These are phyloP conservation scores for Botia kubotai DNA, from an alignment of 2,797 vertebrate genomes.

Conservation along the genomic window DNA sequence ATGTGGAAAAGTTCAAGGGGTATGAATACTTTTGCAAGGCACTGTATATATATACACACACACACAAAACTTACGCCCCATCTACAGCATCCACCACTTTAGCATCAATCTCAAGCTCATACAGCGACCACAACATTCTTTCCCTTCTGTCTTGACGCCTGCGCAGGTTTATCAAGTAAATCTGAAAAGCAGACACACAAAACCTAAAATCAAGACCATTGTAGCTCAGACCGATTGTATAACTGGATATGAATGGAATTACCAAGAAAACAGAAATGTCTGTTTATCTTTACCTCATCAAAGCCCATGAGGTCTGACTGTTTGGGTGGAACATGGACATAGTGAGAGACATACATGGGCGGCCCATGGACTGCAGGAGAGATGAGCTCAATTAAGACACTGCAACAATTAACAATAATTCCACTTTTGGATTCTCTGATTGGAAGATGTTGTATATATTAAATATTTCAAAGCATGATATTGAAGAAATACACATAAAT, in stretches of 20 bases:
- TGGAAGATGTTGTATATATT: not conserved
- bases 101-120: slow-evolving; percentile 87
- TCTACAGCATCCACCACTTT: slow-evolving; percentile 90
- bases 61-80: slow-evolving; percentile 82
- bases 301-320: slow-evolving; percentile 90
- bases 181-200: slow-evolving; percentile 69
- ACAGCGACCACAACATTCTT: slow-evolving; percentile 89
- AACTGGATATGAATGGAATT: not conserved
- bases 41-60: not conserved
- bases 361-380: slow-evolving; percentile 87
- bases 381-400: slow-evolving; percentile 32
- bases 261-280: not conserved
- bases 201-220: not conserved
- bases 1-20: too few relatives aligned
- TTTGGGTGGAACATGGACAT: slow-evolving; percentile 81
- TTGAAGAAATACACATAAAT: too few relatives aligned
- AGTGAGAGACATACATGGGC: slow-evolving; percentile 84
- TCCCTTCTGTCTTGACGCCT: slow-evolving; percentile 86
- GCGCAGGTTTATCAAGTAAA: slow-evolving; percentile 92
- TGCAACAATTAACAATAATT: slow-evolving; percentile 1
- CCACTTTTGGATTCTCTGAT: not conserved
- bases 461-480: not conserved
- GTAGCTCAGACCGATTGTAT: not conserved
- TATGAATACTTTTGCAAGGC: too few relatives aligned
- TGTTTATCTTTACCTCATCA: slow-evolving; percentile 83